Evolutionary conservation across 2,888 invertebrate species (phyloP).

Genomic region (Rhamnusium bicolor): DNA sequence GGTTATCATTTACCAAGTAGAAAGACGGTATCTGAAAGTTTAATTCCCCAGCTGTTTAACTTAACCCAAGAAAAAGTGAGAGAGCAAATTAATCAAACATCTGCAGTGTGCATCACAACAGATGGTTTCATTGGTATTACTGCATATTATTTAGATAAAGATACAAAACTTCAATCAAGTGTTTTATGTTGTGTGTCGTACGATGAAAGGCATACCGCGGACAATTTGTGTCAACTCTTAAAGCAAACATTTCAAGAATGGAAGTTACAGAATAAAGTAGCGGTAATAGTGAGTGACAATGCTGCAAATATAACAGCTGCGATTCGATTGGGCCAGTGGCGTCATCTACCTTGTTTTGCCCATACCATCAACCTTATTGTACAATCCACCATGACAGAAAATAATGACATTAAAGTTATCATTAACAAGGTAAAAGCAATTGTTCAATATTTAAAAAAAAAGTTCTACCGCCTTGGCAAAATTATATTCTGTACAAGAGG

Average conservation of each 20-base stretch:
- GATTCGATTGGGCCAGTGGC: constrained; percentile 48
- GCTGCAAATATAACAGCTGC: constrained; percentile 36
- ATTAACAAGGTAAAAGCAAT: constrained; percentile 46
- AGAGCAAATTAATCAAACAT: too few relatives aligned
- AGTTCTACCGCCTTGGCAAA: neutral
- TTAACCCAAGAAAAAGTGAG: constrained; percentile 36
- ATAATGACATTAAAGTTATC: constrained; percentile 18
- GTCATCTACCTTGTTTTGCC: constrained; percentile 56
- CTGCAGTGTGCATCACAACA: too few relatives aligned
- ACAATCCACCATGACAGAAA: constrained; percentile 20
- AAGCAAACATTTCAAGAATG: neutral
- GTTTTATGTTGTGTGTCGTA: too few relatives aligned
- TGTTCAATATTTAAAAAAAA: constrained; percentile 42
- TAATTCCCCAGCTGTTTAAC: constrained; percentile 50
- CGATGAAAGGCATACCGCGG: neutral
- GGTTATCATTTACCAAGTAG: constrained; percentile 53
- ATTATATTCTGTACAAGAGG: neutral
- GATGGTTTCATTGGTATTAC: too few relatives aligned
- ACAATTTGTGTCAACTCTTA: neutral
- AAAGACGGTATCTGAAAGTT: constrained; percentile 51
- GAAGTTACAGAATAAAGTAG: neutral
- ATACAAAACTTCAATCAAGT: too few relatives aligned
- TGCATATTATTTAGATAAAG: too few relatives aligned
- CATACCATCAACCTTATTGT: constrained; percentile 57
- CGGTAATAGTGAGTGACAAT: neutral